Conservation (phyloP, 2,888 invertebrate species). For the Fissipunctia ypsillon region DNA sequence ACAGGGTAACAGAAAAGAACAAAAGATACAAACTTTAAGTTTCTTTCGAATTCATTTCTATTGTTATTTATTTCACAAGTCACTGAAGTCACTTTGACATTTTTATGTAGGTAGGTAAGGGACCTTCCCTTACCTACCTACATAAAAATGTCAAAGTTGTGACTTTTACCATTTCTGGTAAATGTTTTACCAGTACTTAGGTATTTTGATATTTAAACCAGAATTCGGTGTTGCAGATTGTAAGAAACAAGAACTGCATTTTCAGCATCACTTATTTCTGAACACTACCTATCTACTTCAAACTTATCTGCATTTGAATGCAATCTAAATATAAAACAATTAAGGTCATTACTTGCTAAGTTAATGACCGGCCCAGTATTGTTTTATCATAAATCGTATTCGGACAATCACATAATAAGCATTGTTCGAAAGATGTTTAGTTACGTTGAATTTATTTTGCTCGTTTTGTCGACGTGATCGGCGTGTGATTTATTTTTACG, state of each 20-base stretch:
- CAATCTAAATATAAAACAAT: slow-evolving; percentile 29
- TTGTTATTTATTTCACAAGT: background rate
- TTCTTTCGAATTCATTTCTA: background rate
- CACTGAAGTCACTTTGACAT: background rate
- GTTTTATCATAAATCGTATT: slow-evolving; percentile 47
- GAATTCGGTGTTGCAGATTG: background rate
- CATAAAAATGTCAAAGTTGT: background rate
- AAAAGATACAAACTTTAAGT: background rate
- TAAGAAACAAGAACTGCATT: background rate
- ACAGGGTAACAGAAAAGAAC: background rate
- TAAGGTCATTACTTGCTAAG: slow-evolving; percentile 27
- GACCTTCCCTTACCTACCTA: background rate
- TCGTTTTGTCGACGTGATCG: background rate
- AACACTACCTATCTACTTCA: background rate
- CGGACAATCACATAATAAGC: slow-evolving; percentile 24
- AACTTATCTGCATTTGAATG: slow-evolving; percentile 8
- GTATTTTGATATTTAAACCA: background rate
- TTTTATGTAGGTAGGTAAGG: background rate
- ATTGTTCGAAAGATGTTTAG: slow-evolving; percentile 31
- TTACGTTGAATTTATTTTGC: slow-evolving; percentile 3
- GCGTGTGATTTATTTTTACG: background rate
- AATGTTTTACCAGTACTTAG: background rate
- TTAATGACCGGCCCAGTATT: slow-evolving; percentile 51
- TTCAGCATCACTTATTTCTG: background rate
- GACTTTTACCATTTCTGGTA: background rate